Evolutionary conservation across 2,888 invertebrate genomes (phyloP).

Genomic region (Spodoptera picta): DNA sequence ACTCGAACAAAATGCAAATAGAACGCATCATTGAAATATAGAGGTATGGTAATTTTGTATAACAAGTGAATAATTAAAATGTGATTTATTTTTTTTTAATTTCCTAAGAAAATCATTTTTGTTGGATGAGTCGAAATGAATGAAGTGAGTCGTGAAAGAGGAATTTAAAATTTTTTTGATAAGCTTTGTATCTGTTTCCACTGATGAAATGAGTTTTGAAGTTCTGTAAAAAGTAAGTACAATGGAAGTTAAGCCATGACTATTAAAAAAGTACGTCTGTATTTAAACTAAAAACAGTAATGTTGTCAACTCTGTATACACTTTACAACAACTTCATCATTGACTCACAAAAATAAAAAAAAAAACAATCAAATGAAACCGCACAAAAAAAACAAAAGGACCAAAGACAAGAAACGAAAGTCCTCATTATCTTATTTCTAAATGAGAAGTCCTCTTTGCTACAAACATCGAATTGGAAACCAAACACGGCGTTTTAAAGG

Average conservation of each 20-base stretch:
- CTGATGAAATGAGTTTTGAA: too few relatives aligned
- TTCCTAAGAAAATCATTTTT: too few relatives aligned
- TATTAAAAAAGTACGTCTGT: too few relatives aligned
- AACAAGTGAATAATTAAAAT: conserved; percentile 30
- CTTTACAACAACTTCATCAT: too few relatives aligned
- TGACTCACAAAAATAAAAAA: neutral
- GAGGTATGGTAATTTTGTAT: conserved; percentile 18
- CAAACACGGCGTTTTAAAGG: conserved; percentile 50
- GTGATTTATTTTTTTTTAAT: neutral
- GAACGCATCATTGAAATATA: conserved; percentile 28
- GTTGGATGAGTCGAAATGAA: too few relatives aligned
- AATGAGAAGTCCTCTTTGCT: conserved; percentile 40
- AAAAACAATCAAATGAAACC: neutral
- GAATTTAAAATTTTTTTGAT: too few relatives aligned
- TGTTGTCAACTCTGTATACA: too few relatives aligned
- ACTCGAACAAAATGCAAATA: conserved; percentile 46
- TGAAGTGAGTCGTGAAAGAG: too few relatives aligned
- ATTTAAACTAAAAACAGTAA: too few relatives aligned
- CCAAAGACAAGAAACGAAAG: neutral
- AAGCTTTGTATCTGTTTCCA: too few relatives aligned
- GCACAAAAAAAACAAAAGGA: neutral
- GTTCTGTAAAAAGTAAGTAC: too few relatives aligned
- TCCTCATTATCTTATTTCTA: conserved; percentile 30
- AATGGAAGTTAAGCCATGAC: too few relatives aligned
- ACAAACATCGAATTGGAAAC: conserved; percentile 56